Base-by-base conservation (phyloP, 2,888 invertebrate species). In the Diplazon laetatorius region DNA sequence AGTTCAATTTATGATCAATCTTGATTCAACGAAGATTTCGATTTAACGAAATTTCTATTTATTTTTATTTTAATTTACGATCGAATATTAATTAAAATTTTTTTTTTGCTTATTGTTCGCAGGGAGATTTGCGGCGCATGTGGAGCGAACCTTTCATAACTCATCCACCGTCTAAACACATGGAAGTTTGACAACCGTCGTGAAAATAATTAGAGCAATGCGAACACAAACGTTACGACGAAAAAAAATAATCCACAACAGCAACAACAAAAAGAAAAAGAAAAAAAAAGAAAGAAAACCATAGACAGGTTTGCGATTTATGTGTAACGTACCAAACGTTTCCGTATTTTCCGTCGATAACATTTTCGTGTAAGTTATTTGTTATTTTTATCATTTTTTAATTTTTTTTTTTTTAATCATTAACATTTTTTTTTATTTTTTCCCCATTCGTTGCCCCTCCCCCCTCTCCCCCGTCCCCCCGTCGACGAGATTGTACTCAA, bases 61-160 rank as follows among this genome's bases (percentile, higher is more conserved):
- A n/a, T n/a, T n/a, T n/a, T n/a, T n/a, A n/a, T n/a, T n/a, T n/a
- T n/a, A n/a, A n/a, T n/a, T n/a, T n/a, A n/a, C n/a, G n/a, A n/a
- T n/a, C n/a, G n/a, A n/a, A n/a, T n/a, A n/a, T n/a, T n/a, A n/a
- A n/a, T n/a, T n/a, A n/a, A n/a, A n/a, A n/a, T n/a, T n/a, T n/a
- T n/a, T n/a, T n/a, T 30, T 30, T 30, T 30, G 4, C 30, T 2
- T 30, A n/a, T 30, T 14, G n/a, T 50, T 60, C 66, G 12, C 92
- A 98, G 98, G 98, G 99, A 83, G 99, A 99, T 93, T 93, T 99
- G 87, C 93, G 98, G 90, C 94, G 98, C 87, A 99, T 99, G 98
- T 99, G 99, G 99, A 97, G 97, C 89, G 98, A 98, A 92, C 97
- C 97, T 83, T 98, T 98, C 92, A 97, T 96, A 92, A 93, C 95